These are phyloP conservation scores for Drosophila paracracens DNA, from an alignment of 2,888 invertebrate species.

Conservation along the genomic window DNA sequence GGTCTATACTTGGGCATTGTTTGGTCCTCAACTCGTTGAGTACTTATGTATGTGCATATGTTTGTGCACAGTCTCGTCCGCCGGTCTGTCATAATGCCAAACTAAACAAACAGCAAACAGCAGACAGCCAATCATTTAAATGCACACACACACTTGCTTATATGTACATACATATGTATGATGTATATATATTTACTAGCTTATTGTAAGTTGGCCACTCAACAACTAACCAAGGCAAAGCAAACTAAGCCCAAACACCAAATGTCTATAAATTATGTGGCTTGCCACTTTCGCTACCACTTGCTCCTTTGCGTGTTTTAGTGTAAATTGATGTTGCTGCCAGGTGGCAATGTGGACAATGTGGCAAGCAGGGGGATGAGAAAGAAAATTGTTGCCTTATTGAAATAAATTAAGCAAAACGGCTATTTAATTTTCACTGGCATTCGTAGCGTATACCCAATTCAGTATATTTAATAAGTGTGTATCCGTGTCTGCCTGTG, in stretches of 20 bases:
- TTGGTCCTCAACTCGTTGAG: neutral
- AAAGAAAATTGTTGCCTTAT: conserved; percentile 33
- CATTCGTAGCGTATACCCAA: conserved; percentile 29
- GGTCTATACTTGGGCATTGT: neutral
- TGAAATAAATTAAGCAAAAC: conserved; percentile 49
- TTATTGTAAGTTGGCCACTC: conserved; percentile 4
- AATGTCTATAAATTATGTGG: conserved; percentile 18
- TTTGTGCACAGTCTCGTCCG: neutral
- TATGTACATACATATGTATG: neutral
- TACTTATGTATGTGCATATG: neutral
- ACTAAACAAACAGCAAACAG: conserved; percentile 9
- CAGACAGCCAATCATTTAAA: conserved; percentile 29
- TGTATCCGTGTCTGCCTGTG: neutral
- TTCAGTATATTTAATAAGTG: neutral
- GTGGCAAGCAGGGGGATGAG: neutral
- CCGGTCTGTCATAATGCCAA: neutral
- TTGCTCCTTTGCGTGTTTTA: conserved; percentile 13
- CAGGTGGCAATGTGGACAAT: conserved; percentile 23
- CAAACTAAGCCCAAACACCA: neutral
- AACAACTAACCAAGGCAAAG: neutral
- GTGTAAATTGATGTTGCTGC: conserved; percentile 53
- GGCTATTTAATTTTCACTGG: conserved; percentile 23
- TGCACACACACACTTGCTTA: neutral
- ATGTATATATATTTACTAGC: conserved; percentile 15
- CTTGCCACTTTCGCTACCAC: conserved; percentile 23